phyloP scores from a whole-genome alignment of 64 coral and sea anemone species.

The Orbicella faveolata region DNA sequence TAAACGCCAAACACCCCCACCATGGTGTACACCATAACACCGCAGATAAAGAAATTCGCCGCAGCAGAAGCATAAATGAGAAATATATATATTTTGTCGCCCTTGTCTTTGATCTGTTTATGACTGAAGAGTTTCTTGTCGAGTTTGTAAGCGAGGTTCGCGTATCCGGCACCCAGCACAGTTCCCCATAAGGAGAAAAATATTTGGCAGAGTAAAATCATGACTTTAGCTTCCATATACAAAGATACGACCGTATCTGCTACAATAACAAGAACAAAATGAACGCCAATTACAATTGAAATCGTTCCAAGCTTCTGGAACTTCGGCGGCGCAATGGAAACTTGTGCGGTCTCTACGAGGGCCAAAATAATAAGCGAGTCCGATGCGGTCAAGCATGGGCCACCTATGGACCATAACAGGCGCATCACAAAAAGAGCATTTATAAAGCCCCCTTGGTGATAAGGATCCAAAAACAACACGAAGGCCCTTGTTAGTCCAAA shows the following conservation, averaged over 20 bases:
- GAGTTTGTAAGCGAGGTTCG: conserved; percentile 68
- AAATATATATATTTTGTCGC: conserved; percentile 73
- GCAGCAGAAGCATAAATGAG: conserved; percentile 81
- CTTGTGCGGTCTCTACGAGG: conserved; percentile 68
- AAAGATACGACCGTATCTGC: conserved; percentile 76
- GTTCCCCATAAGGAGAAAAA: conserved; percentile 86
- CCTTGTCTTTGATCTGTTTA: conserved; percentile 58
- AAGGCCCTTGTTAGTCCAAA: conserved; percentile 82
- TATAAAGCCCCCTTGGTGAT: conserved; percentile 82
- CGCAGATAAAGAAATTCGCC: conserved; percentile 72
- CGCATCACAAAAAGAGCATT: conserved; percentile 71
- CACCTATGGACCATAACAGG: conserved; percentile 86
- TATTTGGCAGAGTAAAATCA: conserved; percentile 90
- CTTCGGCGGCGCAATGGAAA: conserved; percentile 67
- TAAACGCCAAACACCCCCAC: conserved; percentile 89
- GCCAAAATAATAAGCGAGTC: conserved; percentile 86
- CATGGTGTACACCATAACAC: conserved; percentile 78
- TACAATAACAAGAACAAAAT: conserved; percentile 75
- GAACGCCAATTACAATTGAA: conserved; percentile 51
- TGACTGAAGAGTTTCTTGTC: conserved; percentile 76
- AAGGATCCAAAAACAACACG: conserved; percentile 80
- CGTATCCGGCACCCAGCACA: conserved; percentile 65
- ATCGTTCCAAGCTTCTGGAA: conserved; percentile 70
- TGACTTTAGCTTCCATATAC: conserved; percentile 86
- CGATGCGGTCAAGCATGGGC: conserved; percentile 79